Conservation (phyloP, 53 echinoderm and acorn worm species). For the Zoroaster sp. region DNA sequence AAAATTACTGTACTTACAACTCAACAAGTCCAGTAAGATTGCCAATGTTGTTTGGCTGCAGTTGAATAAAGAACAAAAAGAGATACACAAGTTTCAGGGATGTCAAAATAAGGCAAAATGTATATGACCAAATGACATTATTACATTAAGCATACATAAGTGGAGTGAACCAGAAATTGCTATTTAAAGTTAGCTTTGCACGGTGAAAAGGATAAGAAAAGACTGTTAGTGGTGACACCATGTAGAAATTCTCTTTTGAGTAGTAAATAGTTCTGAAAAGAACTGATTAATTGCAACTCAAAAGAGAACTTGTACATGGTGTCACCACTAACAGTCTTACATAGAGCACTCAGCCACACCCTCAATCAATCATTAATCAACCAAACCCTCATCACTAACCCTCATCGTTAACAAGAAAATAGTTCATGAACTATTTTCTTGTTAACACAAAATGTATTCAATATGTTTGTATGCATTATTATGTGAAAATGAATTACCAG, state of each 20-base stretch:
- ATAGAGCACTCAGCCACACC: too few relatives aligned
- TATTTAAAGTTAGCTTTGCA: not conserved
- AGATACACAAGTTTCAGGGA: not conserved
- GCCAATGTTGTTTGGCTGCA: constrained; percentile 39
- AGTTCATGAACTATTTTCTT: not conserved
- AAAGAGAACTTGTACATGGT: too few relatives aligned
- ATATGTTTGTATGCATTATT: not conserved
- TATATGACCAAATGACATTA: not conserved
- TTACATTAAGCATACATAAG: not conserved
- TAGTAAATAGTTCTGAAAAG: too few relatives aligned
- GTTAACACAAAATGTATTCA: not conserved
- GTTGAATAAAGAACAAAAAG: not conserved
- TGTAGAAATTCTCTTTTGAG: not conserved
- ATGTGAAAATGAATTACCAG: not conserved
- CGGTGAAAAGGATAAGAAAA: too few relatives aligned
- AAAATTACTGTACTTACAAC: constrained; percentile 65
- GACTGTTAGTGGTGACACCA: too few relatives aligned
- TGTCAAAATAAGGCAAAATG: too few relatives aligned
- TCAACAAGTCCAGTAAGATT: constrained; percentile 67
- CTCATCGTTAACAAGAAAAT: too few relatives aligned
- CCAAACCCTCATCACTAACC: too few relatives aligned
- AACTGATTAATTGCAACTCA: too few relatives aligned
- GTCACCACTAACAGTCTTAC: too few relatives aligned
- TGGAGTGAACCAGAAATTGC: not conserved
- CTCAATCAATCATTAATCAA: too few relatives aligned